Base-by-base conservation (phyloP, 2,113 vertebrate genomes). In the Camelus dromedarius region DNA sequence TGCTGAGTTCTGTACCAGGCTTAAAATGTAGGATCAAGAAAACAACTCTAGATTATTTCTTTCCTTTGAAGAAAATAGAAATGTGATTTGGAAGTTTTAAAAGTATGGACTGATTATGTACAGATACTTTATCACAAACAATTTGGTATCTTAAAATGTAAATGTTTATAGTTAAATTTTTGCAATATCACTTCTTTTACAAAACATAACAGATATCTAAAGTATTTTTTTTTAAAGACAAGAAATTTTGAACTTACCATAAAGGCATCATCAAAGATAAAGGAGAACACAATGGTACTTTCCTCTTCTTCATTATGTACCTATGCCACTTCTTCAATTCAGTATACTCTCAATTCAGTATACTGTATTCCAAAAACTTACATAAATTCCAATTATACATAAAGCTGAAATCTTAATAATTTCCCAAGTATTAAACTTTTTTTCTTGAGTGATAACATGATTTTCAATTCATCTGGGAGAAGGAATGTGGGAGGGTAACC, bases 51-150 rank as follows among this genome's bases (percentile, higher is more conserved):
- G 30, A 50, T 88, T 87, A 60, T 38, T 70, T 85, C 15, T 32
- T 91, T 42, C 16, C 67, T 79, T 92, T 66, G 56, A 75, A 96
- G 42, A 70, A 96, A 86, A 54, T 15, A 81, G 48, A 91, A 95
- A 89, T 77, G 22, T 62, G 35, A 56, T 56, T 72, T 91, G 38
- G 16, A 12, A 80, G 26, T 70, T 89, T 93, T 93, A 48, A 93
- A 91, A 62, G 48, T 80, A 80, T 69, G n/a, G 67, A 11, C 20
- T 86, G 85, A 89, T 92, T 93, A 89, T 58, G 24, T 60, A 14
- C 3, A 93, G 84, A 16, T 69, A 38, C 22, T 91, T 26, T 14
- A 69, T 73, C 42, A 77, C 5, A 46, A 67, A 38, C 54, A 20
- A 93, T 77, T 90, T 46, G 30, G 1, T 62, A 77, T 15, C 80